Evolutionary conservation across 2,113 vertebrate genomes (phyloP), one percentile per base, ranked within the genome.

Genomic region (Thermophis baileyi): DNA sequence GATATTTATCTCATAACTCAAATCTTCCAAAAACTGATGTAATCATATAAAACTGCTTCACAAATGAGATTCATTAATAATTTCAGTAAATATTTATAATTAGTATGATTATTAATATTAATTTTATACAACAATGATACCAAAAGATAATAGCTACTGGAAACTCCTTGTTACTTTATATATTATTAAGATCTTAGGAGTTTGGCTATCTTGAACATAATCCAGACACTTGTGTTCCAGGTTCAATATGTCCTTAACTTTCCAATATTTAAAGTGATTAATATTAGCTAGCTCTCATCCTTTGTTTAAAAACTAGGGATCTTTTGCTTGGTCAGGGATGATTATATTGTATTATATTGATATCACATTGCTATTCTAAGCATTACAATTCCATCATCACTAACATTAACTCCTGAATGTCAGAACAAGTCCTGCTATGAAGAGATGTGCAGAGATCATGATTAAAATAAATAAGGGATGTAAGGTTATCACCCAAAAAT

Each of bases 381-480:
- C 44, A 25, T 92, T 63, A 88, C 24, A 88, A 27, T 46, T 57
- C 46, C 55, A 87, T 50, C 51, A 24, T 87, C 20, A 40, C 57
- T 49, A 92, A 69, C 49, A 91, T 91, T 87, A 63, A 69, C n/a
- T 35, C 63, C 30, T 51, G 46, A 35, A 24, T 30, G 22, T 54
- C 46, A 92, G 55, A 50, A 63, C 4, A 85, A 1, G 87, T 94
- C 89, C 91, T 10, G 86, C 55, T 85, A 55, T 0, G 1, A 63
- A 88, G 88, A 40, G 12, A 51, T 51, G 93, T 86, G 22, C 87
- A 91, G 40, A 16, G 5, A 47, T 85, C 35, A 20, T 89, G 91
- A n/a, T 88, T 94, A 47, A 93, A 95, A 46, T 54, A 25, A 94
- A 49, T 24, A 49, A 51, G 0, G 55, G 89, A 10, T 90, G n/a